Evolutionary conservation across 2,113 vertebrate species (phyloP), one percentile per base, ranked within the genome.

Genomic region (Abramis brama): DNA sequence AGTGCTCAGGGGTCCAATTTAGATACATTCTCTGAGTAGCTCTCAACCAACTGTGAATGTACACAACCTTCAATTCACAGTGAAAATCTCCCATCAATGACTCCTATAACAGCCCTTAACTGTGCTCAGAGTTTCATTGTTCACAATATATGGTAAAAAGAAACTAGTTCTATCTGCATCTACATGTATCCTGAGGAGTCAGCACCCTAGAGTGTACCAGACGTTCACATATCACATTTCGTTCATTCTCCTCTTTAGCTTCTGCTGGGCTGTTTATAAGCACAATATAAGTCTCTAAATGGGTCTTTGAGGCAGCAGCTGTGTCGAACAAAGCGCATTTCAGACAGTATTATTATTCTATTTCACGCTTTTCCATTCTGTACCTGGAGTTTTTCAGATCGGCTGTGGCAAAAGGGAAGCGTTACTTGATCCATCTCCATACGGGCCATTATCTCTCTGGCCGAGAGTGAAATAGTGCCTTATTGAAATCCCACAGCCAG

Each of bases 261-360:
- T 73, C 55, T 85, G 39, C 85, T 84, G 47, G 86, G 74, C 43
- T 87, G 85, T 91, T 92, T 85, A 82, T 70, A 33, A 84, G 50
- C 80, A 78, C 93, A 88, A 86, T 86, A 90, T 91, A 74, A 83
- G 84, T 59, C 64, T 90, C 71, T 78, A 93, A 92, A 90, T 89
- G 92, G 84, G 87, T 88, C 85, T 89, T 85, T 77, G 86, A 91
- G 92, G 90, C 89, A 90, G 86, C 87, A 85, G 33, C 82, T 81
- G 88, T 90, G 78, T 84, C 62, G 83, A 91, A 79, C 89, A 87
- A 83, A 88, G 79, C 84, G 89, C 85, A 89, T 76, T 83, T 71
- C 81, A 87, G 74, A 89, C 87, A 15, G 86, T 92, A 84, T 92
- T 92, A 84, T 93, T 92, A 91, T 90, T 90, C 87, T 88, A 91